Conservation (phyloP, 2,888 invertebrate genomes). For the Pherbina coryleti region DNA sequence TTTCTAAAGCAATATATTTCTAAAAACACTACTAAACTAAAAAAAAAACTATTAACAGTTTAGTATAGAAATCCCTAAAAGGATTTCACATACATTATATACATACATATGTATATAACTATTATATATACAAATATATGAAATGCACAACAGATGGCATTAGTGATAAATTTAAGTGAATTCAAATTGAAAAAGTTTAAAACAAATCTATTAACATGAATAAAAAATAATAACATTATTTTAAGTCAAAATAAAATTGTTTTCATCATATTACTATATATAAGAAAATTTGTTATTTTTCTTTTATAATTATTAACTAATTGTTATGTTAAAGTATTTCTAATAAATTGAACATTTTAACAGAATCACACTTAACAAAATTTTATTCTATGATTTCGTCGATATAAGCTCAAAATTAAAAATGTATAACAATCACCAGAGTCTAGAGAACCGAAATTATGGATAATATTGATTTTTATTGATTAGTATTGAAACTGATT, state of each 20-base stretch:
- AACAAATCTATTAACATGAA: background rate
- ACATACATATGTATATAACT: background rate
- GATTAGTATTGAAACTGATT: no score
- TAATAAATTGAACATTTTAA: constrained; percentile 24
- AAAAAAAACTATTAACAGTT: background rate
- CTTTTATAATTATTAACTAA: background rate
- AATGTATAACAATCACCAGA: no score
- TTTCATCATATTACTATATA: background rate
- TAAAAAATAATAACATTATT: background rate
- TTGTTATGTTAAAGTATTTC: constrained; percentile 14
- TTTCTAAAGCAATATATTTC: constrained; percentile 23
- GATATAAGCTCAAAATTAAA: no score
- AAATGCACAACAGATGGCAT: constrained; percentile 15
- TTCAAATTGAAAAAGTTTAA: constrained; percentile 11
- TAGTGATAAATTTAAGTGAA: constrained; percentile 30
- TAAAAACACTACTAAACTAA: background rate
- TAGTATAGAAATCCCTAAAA: background rate
- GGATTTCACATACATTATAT: background rate
- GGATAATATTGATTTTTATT: no score
- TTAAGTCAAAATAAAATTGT: no score
- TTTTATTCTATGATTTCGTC: no score
- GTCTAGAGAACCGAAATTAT: no score
- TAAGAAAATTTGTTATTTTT: background rate
- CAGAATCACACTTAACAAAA: background rate
- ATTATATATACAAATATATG: background rate